These are phyloP conservation scores for Pocillopora damicornis DNA, from an alignment of 64 coral and sea anemone species.

Conservation along the genomic window DNA sequence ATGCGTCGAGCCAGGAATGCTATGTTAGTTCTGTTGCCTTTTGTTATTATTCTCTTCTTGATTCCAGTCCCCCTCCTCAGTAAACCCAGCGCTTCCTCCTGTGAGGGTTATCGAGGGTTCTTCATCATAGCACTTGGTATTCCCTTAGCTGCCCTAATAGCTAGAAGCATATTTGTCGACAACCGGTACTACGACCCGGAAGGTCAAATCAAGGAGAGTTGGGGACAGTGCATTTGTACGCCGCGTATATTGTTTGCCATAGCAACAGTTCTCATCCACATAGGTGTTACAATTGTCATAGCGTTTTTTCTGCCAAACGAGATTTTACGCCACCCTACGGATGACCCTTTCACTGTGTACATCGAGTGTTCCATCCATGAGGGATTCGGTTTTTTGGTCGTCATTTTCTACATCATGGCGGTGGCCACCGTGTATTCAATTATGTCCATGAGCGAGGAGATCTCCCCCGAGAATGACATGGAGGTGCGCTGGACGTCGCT, in stretches of 20 bases:
- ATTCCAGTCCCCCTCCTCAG: slow-evolving; percentile 75
- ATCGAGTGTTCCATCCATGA: slow-evolving; percentile 88
- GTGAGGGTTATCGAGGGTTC: slow-evolving; percentile 80
- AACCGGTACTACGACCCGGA: slow-evolving; percentile 69
- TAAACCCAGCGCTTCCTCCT: slow-evolving; percentile 73
- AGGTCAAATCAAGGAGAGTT: slow-evolving; percentile 64
- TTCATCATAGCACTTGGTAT: slow-evolving; percentile 76
- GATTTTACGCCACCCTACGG: slow-evolving; percentile 49
- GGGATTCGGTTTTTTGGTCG: slow-evolving; percentile 63
- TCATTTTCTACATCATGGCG: slow-evolving; percentile 70
- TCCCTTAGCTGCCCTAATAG: slow-evolving; percentile 79
- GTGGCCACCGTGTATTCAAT: slow-evolving; percentile 68
- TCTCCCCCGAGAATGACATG: slow-evolving; percentile 69
- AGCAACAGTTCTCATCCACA: slow-evolving; percentile 58
- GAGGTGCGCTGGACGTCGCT: slow-evolving; percentile 94
- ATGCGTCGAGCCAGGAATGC: slow-evolving; percentile 81
- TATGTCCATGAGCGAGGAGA: slow-evolving; percentile 70
- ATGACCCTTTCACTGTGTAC: slow-evolving; percentile 68
- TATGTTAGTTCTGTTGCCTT: slow-evolving; percentile 57
- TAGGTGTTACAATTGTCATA: slow-evolving; percentile 63
- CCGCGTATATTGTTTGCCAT: slow-evolving; percentile 59
- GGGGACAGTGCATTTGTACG: slow-evolving; percentile 50
- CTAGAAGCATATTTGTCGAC: slow-evolving; percentile 55
- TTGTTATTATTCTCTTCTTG: slow-evolving; percentile 76
- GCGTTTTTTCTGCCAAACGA: slow-evolving; percentile 50